These are phyloP conservation scores for Mirza zaza DNA, from an alignment of 2,113 vertebrate genomes.

Conservation along the genomic window DNA sequence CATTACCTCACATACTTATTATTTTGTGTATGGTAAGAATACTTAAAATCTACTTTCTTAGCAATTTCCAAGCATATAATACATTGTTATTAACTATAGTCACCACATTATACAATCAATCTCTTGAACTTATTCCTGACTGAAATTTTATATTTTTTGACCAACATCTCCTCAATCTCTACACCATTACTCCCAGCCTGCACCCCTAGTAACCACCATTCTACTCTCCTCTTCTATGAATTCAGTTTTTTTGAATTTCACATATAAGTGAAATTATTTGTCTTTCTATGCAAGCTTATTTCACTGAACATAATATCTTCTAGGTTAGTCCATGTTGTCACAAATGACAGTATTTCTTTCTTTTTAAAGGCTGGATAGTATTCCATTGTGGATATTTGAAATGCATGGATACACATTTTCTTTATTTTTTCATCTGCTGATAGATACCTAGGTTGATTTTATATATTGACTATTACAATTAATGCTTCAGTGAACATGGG, in stretches of 20 bases:
- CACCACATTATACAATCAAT: background rate
- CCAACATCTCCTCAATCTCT: background rate
- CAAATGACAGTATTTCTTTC: background rate
- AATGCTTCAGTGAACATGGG: background rate
- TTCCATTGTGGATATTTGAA: background rate
- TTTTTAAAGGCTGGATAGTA: background rate
- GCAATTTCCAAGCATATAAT: background rate
- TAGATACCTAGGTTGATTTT: background rate
- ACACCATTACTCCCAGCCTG: rapidly evolving
- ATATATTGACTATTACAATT: background rate
- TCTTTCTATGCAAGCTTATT: background rate
- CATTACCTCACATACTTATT: background rate
- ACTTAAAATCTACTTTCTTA: background rate
- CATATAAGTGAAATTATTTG: background rate
- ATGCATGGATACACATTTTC: background rate
- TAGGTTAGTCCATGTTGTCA: background rate
- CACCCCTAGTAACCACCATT: background rate
- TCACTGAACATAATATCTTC: background rate
- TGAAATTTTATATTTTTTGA: background rate
- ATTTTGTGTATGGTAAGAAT: background rate
- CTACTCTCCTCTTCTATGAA: background rate
- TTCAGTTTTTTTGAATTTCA: background rate
- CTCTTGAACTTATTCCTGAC: background rate
- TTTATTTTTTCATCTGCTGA: background rate
- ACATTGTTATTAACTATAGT: background rate